A percentile compares a stretch with the other conserved stretches of the same genome.
These are phyloP conservation scores for Labeo catla DNA, from an alignment of 2,113 vertebrate species.

Conservation along the genomic window DNA sequence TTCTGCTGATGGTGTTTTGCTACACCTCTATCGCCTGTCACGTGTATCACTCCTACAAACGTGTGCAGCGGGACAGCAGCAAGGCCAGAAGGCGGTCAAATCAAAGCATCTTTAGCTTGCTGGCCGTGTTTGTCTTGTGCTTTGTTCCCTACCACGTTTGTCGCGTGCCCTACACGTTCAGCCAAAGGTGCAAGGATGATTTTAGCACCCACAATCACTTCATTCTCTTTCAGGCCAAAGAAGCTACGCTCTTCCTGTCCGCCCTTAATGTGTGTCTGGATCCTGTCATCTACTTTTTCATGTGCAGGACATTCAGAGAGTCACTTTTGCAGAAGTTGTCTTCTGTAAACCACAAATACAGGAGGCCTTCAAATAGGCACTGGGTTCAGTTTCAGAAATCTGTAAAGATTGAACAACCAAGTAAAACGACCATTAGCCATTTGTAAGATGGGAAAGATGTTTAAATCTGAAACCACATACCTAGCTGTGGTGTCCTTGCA, in stretches of 20 bases:
- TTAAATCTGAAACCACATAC: neutral
- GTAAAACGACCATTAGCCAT: neutral
- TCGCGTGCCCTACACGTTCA: conserved; percentile 86
- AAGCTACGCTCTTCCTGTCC: conserved; percentile 82
- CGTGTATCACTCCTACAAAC: conserved; percentile 83
- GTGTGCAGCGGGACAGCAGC: conserved; percentile 69
- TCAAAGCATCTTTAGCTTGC: conserved; percentile 89
- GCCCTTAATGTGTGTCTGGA: conserved; percentile 79
- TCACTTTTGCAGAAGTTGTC: conserved; percentile 68
- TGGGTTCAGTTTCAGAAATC: conserved; percentile 63
- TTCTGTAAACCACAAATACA: neutral
- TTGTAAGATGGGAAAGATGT: neutral
- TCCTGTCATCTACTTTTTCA: conserved; percentile 77
- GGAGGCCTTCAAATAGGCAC: conserved; percentile 56
- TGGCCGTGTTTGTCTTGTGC: conserved; percentile 87
- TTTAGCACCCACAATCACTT: conserved; percentile 63
- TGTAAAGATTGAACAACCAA: conserved; percentile 41
- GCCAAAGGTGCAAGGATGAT: conserved; percentile 64
- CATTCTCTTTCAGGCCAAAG: conserved; percentile 82
- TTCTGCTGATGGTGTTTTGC: conserved; percentile 79
- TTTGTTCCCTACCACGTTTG: conserved; percentile 93
- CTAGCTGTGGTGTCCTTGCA: neutral
- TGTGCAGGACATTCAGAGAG: conserved; percentile 74
- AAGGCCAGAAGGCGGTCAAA: conserved; percentile 76
- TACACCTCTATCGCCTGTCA: conserved; percentile 86